Base-by-base conservation (phyloP, 2,888 invertebrate genomes). In the Orthosia gracilis region DNA sequence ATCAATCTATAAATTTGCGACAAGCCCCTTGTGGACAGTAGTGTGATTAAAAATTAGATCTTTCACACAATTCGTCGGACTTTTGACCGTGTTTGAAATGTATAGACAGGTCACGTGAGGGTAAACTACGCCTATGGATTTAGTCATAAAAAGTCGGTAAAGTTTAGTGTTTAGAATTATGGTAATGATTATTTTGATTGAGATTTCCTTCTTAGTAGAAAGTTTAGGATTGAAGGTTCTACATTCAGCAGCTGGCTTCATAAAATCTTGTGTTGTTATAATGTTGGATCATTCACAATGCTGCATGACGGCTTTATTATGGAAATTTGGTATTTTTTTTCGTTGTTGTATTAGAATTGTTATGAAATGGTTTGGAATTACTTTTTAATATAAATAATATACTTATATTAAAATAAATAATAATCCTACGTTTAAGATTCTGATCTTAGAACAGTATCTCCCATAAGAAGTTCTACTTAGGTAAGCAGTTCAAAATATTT, bases 121-220 rank as follows among this genome's bases (percentile, higher is more conserved):
- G 92, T 94, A 92, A 92, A 90, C 94, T 88, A 89, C 94, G 93
- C 95, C 92, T 95, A 96, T 95, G 96, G 96, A 96, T 96, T 94
- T 95, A 93, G 92, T 94, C 91, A 92, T 94, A 93, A 96, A 96
- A 96, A 95, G 96, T 96, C 96, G 96, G 96, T 96, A 96, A 95
- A 92, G 92, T 94, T 95, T 93, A 90, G 91, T 88, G 90, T 90
- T 88, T 88, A 85, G 69, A 85, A 76, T 73, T 66, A 81, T 73
- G 58, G 70, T 67, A 66, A 82, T 86, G 78, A 84, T 86, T 84
- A 83, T 80, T 82, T 82, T 64, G 45, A 31, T 49, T 55, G 47
- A 69, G 26, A 69, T 68, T 45, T 80, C 15, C 47, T 62, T 58
- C 58, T 23, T 40, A 66, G 18, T 49, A 52, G 18, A 26, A 57